Percentiles rank a stretch among this genome's conserved stretches.
phyloP scores from a whole-genome alignment of 2,888 invertebrate species.

The Dicyrtomina minuta region DNA sequence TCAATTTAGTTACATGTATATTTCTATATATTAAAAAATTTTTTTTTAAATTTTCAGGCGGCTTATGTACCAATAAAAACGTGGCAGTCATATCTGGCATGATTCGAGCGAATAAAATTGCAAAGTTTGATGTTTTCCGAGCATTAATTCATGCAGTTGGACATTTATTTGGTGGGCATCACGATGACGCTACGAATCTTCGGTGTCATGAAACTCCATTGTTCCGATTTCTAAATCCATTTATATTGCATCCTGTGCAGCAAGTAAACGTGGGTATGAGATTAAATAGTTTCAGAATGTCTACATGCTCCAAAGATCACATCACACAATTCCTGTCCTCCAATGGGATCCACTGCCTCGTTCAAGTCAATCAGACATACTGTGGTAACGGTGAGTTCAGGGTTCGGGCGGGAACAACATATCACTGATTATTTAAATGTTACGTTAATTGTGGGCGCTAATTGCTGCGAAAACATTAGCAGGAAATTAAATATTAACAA shows the following conservation, averaged over 20 bases:
- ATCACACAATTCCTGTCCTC: constrained; percentile 35
- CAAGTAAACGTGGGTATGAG: constrained; percentile 41
- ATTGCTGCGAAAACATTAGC: too few relatives aligned
- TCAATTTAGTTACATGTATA: not conserved
- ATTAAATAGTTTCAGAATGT: constrained; percentile 38
- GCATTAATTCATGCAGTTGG: constrained; percentile 38
- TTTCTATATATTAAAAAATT: not conserved
- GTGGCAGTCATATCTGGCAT: not conserved
- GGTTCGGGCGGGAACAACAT: too few relatives aligned
- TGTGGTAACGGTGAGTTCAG: too few relatives aligned
- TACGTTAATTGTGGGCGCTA: too few relatives aligned
- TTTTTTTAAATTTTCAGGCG: too few relatives aligned
- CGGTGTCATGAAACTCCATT: not conserved
- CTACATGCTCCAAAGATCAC: constrained; percentile 37
- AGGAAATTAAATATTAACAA: too few relatives aligned
- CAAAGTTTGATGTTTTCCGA: constrained; percentile 38
- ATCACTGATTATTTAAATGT: too few relatives aligned
- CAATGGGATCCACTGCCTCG: constrained; percentile 30
- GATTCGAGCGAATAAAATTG: constrained; percentile 32
- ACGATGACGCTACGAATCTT: constrained; percentile 30
- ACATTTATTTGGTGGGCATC: constrained; percentile 37
- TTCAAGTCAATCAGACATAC: too few relatives aligned
- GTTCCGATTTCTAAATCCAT: constrained; percentile 38
- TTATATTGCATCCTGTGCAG: constrained; percentile 37
- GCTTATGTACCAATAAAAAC: not conserved